Evolutionary conservation across 2,888 invertebrate genomes (phyloP), one percentile per base, ranked within the genome.

Genomic region (Anthoptus insignis): DNA sequence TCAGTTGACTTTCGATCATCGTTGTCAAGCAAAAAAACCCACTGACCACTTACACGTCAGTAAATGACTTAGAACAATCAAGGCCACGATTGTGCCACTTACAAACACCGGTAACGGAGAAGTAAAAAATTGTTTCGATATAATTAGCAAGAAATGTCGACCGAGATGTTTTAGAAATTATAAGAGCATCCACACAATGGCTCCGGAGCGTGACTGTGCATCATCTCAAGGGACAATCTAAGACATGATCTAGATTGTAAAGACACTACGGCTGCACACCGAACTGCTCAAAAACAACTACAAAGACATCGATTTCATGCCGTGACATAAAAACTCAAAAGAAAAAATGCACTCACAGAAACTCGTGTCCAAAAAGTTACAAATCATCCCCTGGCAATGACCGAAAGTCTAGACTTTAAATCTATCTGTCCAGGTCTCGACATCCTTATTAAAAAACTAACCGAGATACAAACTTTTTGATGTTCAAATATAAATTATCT

Each of bases 371-470:
- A 78, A 73, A 92, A 89, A 89, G 73, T 88, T 84, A 88, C 91
- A 74, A 89, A 83, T 92, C 92, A 92, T 91, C 91, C 91, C 90
- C 89, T 83, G 89, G 70, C 90, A 91, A 86, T 86, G 89, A 90
- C 87, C 91, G 77, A 76, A 65, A 78, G 86, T 87, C 90, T 89
- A 90, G 89, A 88, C 85, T 70, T 75, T 67, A 76, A 56, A 37
- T 78, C 79, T 77, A 76, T 75, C 79, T 73, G 75, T 78, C 73
- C 74, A 54, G 67, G 52, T 73, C 71, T 76, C 70, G 76, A 78
- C 75, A 77, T 78, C 76, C 73, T 74, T 68, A 65, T 74, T 74
- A 86, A 86, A 86, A 88, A 82, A 82, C 73, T 73, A 60, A 70
- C 74, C 34, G n/a, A 47, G 47, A 86, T 85, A 86, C 84, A 83